Evolutionary conservation across 1,140 invertebrate species (phyloP), one percentile per base, ranked within the genome.

Genomic region (Heliconius hermathena): DNA sequence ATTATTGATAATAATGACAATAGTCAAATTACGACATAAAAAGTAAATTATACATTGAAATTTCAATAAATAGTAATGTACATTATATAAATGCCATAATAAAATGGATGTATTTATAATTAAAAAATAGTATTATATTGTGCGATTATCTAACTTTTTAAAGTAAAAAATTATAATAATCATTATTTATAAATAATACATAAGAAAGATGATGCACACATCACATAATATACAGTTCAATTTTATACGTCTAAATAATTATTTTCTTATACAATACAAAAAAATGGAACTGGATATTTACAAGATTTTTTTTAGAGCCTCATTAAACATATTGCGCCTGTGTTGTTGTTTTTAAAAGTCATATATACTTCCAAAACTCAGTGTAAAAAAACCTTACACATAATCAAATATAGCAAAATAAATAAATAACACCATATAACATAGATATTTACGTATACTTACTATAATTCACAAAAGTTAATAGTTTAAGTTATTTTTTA

Each of bases 61-160:
- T 46, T 46, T 9, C 13, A 46, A 13, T 46, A 13, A 46, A 46
- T 46, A 46, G 41, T 46, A 46, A 52, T 52, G 49, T 52, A 52
- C 49, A 22, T 60, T 60, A 22, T 22, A 60, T 60, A 60, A 60
- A 60, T 60, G 54, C 54, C 26, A 60, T 60, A 60, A 60, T 60
- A 22, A 60, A 60, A 52, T 52, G 41, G 13, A n/a, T 54, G 8
- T 54, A n/a, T 54, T 54, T 18, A 8, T 54, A 16, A 54, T 20
- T 54, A 54, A 54, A 60, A 36, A 60, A 11, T 60, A 60, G 57
- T 2, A 46, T 16, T 16, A 29, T 60, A 66, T 66, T 66, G 60
- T 66, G 60, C 60, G 60, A 26, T 13, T 66, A 66, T 22, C 18
- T 29, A 66, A 22, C 8, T 22, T 60, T 57, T 60, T 22, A 11